Conservation (phyloP, 2,113 vertebrate genomes). For the Opisthocomus hoazin region DNA sequence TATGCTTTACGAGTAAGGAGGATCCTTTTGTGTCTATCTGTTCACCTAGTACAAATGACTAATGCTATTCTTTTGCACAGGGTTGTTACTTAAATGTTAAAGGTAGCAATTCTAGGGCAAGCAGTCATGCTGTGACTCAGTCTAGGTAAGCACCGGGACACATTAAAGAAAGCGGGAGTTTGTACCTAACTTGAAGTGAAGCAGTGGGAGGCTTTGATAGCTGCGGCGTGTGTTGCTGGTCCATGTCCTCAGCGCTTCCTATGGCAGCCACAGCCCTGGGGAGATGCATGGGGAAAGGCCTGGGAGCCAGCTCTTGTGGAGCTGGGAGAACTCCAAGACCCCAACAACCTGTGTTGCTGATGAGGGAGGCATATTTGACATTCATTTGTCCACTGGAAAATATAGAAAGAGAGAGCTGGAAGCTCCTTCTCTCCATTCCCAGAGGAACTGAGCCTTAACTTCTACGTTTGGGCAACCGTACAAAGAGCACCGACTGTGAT, state of each 20-base stretch:
- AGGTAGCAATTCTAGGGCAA: neutral
- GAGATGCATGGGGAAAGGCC: neutral
- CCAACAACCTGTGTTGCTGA: neutral
- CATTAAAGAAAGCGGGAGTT: neutral
- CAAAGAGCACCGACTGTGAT: neutral
- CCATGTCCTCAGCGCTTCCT: neutral
- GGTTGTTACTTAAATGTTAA: neutral
- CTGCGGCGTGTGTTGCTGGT: neutral
- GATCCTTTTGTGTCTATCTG: neutral
- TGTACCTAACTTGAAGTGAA: neutral
- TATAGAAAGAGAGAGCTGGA: neutral
- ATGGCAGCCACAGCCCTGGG: neutral
- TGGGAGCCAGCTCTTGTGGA: neutral
- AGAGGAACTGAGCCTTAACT: neutral
- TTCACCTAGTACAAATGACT: neutral
- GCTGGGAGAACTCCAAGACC: neutral
- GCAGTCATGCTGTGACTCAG: neutral
- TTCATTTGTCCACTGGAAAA: neutral
- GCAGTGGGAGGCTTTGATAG: neutral
- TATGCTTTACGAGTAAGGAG: neutral
- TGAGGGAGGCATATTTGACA: neutral
- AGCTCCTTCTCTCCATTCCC: neutral
- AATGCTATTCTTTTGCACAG: neutral
- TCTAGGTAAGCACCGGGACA: neutral
- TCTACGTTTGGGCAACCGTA: neutral